Base-by-base conservation (phyloP, 2,888 invertebrate genomes). In the Encarsia formosa region DNA sequence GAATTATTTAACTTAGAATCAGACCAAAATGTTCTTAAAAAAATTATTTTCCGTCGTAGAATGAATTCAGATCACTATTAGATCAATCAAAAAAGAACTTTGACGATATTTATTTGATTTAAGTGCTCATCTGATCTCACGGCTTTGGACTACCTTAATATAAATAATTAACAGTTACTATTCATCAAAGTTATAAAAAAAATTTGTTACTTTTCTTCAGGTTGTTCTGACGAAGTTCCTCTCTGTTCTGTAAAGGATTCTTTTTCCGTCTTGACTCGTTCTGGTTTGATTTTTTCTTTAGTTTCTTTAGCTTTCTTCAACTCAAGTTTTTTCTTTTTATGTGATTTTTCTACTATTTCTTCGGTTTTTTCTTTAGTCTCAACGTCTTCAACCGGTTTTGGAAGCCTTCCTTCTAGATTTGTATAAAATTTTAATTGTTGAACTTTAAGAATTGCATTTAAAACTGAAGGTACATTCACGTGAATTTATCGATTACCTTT, bases 191-290 rank as follows among this genome's bases (percentile, higher is more conserved):
- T 37, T 19, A 20, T 13, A 20, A 45, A 29, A 50, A 31, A 16
- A 43, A 44, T 4, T 46, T 47, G 62, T 61, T 9, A 73, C 73
- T 69, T 69, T 45, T 73, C 72, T 57, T 73, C 71, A 2, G 68
- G 64, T 52, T 72, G 64, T 56, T 71, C 69, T 31, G 45, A 59
- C 3, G 65, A 51, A 19, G 54, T 29, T 13, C 63, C 61, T 48
- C 58, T 65, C 53, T 70, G 71, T 52, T 65, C 63, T 8, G 52
- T 56, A 24, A 68, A 53, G 31, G 70, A 68, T 71, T 73, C 78
- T 70, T 75, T 80, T 59, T 67, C 81, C 59, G 74, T 70, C 58
- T 69, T 78, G 37, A 75, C 79, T 61, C 74, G 77, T 70, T 73
- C 82, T 63, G 70, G 73, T 63, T 73, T 79, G 56, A 76, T 71